phyloP scores from a whole-genome alignment of 1,140 invertebrate species.

The Hermetia illucens region DNA sequence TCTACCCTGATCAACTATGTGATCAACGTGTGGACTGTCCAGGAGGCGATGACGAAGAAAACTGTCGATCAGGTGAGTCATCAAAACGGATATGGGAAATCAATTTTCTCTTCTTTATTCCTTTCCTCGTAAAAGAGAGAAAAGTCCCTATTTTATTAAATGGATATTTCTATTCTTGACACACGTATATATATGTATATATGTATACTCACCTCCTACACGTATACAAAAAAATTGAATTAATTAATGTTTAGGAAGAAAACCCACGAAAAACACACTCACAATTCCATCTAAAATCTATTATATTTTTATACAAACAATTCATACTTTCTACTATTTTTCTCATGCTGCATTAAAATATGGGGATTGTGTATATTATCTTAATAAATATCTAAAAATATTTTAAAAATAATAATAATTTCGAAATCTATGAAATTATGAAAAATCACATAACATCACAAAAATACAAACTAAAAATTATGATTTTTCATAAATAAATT shows the following conservation, averaged over 20 bases:
- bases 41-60: conserved; percentile 44
- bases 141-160: not conserved
- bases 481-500: not conserved
- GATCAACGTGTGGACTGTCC: conserved; percentile 44
- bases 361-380: conserved; percentile 55
- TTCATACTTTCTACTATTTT: not conserved
- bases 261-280: not conserved
- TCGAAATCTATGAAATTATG: not conserved
- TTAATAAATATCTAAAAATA: conserved; percentile 36
- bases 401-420: conserved; percentile 11
- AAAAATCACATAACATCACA: not conserved
- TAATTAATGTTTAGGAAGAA: not conserved
- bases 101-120: not conserved
- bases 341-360: conserved; percentile 20
- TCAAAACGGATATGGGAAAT: conserved; percentile 1
- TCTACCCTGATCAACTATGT: conserved; percentile 42
- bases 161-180: not conserved
- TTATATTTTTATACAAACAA: conserved; percentile 1
- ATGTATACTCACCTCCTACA: conserved; percentile 1
- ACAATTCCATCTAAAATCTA: not conserved
- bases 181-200: conserved; percentile 1
- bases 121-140: not conserved
- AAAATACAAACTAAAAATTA: not conserved
- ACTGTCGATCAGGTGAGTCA: conserved; percentile 31
- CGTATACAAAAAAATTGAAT: conserved; percentile 1